Conservation (phyloP, 1,140 invertebrate species). For the Ips nitidus region DNA sequence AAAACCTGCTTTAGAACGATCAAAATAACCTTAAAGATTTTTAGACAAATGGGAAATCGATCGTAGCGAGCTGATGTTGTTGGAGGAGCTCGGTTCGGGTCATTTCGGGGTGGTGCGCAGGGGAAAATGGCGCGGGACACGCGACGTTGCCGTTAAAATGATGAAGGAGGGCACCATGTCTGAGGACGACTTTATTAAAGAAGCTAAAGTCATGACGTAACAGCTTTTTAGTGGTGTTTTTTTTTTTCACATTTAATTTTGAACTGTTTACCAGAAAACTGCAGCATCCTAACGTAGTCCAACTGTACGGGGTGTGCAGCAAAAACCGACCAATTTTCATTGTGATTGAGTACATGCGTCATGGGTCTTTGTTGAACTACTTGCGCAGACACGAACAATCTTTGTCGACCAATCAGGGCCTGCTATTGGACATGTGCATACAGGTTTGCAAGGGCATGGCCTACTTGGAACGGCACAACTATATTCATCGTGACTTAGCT, state of each 20-base stretch:
- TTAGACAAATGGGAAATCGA: constrained; percentile 87
- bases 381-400: constrained; percentile 80
- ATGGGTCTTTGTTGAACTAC: constrained; percentile 90
- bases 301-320: constrained; percentile 93
- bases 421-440: constrained; percentile 90
- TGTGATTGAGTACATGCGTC: constrained; percentile 94
- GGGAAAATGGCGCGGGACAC: constrained; percentile 84
- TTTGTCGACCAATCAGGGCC: constrained; percentile 75
- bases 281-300: constrained; percentile 92
- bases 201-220: constrained; percentile 93
- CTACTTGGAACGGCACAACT: constrained; percentile 93
- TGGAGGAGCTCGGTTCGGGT: constrained; percentile 91
- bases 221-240: too few species aligned
- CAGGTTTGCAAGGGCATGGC: constrained; percentile 96
- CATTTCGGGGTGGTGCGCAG: constrained; percentile 92
- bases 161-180: constrained; percentile 97
- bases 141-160: constrained; percentile 93
- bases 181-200: constrained; percentile 94
- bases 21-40: too few species aligned
- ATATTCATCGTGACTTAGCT: constrained; percentile 94
- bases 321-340: constrained; percentile 94
- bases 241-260: too few species aligned
- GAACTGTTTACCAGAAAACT: constrained; percentile 68
- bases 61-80: constrained; percentile 80
- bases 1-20: too few species aligned